A percentile compares a stretch with the other conserved stretches of the same genome.
phyloP scores from a whole-genome alignment of 2,113 vertebrate species.

The Glaucidium brasilianum region DNA sequence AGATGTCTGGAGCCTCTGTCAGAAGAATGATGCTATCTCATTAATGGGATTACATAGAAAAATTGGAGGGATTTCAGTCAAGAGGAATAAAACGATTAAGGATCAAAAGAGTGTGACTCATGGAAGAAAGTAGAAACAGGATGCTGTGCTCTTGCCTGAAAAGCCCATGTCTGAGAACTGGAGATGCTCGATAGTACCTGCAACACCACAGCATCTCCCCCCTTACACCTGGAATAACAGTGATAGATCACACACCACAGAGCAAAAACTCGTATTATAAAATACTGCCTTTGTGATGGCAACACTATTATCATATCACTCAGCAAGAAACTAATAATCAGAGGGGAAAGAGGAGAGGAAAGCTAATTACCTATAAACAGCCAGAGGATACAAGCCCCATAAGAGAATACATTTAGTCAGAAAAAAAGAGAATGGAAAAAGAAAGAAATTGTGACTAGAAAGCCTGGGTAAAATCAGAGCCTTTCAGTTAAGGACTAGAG shows the following conservation, averaged over 20 bases:
- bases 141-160: not conserved
- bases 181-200: not conserved
- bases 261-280: not conserved
- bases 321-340: not conserved
- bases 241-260: not conserved
- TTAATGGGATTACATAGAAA: constrained; percentile 51
- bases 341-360: not conserved
- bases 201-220: not conserved
- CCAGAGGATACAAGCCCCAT: not conserved
- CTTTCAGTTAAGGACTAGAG: not conserved
- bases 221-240: not conserved
- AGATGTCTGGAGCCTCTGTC: constrained; percentile 23
- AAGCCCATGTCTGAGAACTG: not conserved
- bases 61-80: constrained; percentile 45
- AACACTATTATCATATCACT: not conserved
- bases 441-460: not conserved
- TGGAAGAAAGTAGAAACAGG: not conserved
- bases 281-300: not conserved
- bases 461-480: not conserved
- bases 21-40: constrained; percentile 42
- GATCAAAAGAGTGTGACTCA: constrained; percentile 29
- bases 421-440: accelerated
- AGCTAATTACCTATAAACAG: not conserved
- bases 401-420: not conserved
- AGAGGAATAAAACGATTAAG: constrained; percentile 38